A percentile compares a stretch with the other conserved stretches of the same genome.
These are phyloP conservation scores for Tipula helvola DNA, from an alignment of 2,888 invertebrate species.

Conservation along the genomic window DNA sequence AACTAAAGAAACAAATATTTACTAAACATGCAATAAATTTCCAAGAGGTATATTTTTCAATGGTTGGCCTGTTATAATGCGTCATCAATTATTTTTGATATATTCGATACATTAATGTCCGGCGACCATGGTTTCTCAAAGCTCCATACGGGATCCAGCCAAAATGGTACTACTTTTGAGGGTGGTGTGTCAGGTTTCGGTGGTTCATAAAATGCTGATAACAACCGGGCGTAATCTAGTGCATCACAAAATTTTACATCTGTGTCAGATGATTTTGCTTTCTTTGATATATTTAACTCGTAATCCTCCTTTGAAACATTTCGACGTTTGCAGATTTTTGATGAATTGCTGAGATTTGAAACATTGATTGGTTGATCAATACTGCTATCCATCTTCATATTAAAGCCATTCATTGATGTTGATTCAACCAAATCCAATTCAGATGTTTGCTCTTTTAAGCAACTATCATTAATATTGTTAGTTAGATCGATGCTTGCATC, in stretches of 20 bases:
- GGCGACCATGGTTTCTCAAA: slow-evolving; percentile 9
- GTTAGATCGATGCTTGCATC: neutral
- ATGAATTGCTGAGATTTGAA: neutral
- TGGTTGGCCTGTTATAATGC: neutral
- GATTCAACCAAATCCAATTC: neutral
- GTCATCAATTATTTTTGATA: neutral
- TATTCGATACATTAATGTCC: neutral
- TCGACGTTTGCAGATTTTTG: neutral
- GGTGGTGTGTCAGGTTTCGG: slow-evolving; percentile 31
- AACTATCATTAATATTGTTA: neutral
- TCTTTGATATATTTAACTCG: neutral
- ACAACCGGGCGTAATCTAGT: neutral
- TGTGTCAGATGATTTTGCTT: neutral
- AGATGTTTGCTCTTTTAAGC: neutral
- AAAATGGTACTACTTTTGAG: slow-evolving; percentile 27
- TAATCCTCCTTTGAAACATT: neutral
- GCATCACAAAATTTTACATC: neutral
- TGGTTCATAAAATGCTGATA: slow-evolving; percentile 24
- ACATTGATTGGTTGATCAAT: neutral
- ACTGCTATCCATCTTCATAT: neutral
- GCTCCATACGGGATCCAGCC: slow-evolving; percentile 35
- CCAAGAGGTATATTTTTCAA: no score
- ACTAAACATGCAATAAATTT: neutral
- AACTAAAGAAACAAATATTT: neutral
- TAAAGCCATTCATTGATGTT: neutral